Conservation (phyloP, 2,797 vertebrate species). For the Enteromius argenteus region DNA sequence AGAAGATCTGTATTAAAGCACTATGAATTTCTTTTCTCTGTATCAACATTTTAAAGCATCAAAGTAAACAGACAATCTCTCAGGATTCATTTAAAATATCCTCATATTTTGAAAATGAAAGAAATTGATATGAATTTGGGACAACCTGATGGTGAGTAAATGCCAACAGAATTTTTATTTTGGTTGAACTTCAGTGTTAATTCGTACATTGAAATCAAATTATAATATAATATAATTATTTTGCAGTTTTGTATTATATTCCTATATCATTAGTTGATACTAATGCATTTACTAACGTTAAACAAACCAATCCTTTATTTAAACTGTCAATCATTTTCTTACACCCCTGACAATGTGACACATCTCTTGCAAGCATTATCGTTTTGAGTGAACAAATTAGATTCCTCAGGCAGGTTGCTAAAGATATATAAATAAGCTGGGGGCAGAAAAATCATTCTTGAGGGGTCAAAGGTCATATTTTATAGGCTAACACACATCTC, state of each 20-base stretch:
- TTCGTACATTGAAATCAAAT: neutral
- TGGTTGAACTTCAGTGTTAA: neutral
- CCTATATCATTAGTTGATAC: neutral
- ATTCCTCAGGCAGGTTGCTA: conserved; percentile 27
- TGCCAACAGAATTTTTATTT: neutral
- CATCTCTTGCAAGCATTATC: conserved; percentile 29
- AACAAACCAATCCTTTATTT: neutral
- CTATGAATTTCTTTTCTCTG: neutral
- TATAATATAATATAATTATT: neutral
- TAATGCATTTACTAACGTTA: neutral
- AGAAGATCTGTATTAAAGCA: neutral
- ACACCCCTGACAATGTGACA: conserved; percentile 16
- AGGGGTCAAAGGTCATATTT: conserved; percentile 71
- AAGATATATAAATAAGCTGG: conserved; percentile 20
- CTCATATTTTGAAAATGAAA: neutral
- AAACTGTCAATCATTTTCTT: neutral
- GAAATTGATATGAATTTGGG: neutral
- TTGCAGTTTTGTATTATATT: neutral
- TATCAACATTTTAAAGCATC: neutral
- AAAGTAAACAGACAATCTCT: neutral
- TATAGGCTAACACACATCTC: conserved; percentile 67
- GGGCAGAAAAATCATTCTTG: conserved; percentile 38
- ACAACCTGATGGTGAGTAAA: neutral
- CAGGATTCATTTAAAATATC: neutral
- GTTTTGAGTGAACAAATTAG: conserved; percentile 60